These are phyloP conservation scores for Ochropleura plecta DNA, from an alignment of 2,888 invertebrate species.

Conservation along the genomic window DNA sequence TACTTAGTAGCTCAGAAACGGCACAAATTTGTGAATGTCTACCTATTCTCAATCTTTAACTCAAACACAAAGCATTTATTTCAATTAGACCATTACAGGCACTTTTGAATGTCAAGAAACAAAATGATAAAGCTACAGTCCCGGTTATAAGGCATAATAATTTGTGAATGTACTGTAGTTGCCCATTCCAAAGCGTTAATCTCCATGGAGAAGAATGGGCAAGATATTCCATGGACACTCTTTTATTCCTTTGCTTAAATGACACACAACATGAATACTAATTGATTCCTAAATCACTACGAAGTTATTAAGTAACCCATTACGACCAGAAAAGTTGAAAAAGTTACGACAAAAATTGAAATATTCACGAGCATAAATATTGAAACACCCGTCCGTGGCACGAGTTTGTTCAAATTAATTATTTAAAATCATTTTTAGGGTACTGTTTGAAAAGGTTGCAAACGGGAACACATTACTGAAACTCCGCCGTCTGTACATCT, in stretches of 20 bases:
- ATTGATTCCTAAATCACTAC: conserved; percentile 12
- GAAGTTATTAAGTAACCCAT: conserved; percentile 39
- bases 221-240: too few relatives aligned
- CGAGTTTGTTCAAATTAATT: conserved; percentile 46
- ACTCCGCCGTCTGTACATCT: not conserved
- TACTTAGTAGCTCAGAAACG: too few relatives aligned
- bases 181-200: too few relatives aligned
- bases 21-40: too few relatives aligned
- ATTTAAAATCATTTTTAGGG: conserved; percentile 40
- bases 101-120: too few relatives aligned
- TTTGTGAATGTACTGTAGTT: too few relatives aligned
- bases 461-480: not conserved
- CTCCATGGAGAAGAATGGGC: too few relatives aligned
- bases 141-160: too few relatives aligned
- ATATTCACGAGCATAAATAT: conserved; percentile 56
- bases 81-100: too few relatives aligned
- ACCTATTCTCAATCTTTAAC: too few relatives aligned
- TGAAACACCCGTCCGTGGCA: conserved; percentile 29
- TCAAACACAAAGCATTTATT: too few relatives aligned
- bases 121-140: too few relatives aligned
- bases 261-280: conserved; percentile 12
- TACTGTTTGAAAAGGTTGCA: not conserved
- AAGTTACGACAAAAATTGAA: conserved; percentile 37
- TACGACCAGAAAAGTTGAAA: conserved; percentile 40
- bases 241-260: not conserved